Conservation (phyloP, 1,140 invertebrate genomes). For the Notospermus geniculatus region DNA sequence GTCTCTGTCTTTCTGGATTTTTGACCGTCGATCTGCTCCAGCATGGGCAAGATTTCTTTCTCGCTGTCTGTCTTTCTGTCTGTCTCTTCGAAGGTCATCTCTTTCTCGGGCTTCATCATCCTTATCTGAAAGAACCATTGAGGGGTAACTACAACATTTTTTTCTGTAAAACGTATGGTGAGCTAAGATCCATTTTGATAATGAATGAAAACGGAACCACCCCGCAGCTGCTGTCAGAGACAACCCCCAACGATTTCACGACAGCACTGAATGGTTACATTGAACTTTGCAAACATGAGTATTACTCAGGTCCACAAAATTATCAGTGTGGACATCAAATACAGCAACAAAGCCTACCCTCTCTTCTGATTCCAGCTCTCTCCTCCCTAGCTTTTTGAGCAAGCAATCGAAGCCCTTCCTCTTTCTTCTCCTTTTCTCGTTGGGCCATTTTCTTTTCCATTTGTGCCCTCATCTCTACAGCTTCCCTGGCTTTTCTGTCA, state of each 20-base stretch:
- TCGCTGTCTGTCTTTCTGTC: conserved; percentile 86
- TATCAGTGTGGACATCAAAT: background rate
- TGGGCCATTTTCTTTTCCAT: conserved; percentile 95
- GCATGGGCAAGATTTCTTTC: conserved; percentile 90
- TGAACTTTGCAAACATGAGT: no score
- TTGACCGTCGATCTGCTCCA: conserved; percentile 86
- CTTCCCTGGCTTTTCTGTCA: conserved; percentile 92
- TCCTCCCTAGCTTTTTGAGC: conserved; percentile 96
- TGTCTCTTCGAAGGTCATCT: conserved; percentile 82
- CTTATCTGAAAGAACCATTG: conserved; percentile 44
- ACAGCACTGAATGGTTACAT: no score
- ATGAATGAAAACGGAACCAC: no score
- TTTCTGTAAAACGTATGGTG: no score
- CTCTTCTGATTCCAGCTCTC: conserved; percentile 68
- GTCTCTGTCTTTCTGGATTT: conserved; percentile 86
- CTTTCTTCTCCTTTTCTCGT: conserved; percentile 98
- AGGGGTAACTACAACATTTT: no score
- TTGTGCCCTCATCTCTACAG: conserved; percentile 93
- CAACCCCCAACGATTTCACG: no score
- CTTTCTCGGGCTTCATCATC: conserved; percentile 80
- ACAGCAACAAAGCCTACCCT: background rate
- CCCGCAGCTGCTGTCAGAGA: no score
- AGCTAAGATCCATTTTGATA: no score
- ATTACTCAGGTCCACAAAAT: background rate
- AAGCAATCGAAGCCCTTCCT: conserved; percentile 87